A percentile compares a stretch with the other conserved stretches of the same genome.
phyloP scores from a whole-genome alignment of 2,888 invertebrate species.

The Polietes domitor region DNA sequence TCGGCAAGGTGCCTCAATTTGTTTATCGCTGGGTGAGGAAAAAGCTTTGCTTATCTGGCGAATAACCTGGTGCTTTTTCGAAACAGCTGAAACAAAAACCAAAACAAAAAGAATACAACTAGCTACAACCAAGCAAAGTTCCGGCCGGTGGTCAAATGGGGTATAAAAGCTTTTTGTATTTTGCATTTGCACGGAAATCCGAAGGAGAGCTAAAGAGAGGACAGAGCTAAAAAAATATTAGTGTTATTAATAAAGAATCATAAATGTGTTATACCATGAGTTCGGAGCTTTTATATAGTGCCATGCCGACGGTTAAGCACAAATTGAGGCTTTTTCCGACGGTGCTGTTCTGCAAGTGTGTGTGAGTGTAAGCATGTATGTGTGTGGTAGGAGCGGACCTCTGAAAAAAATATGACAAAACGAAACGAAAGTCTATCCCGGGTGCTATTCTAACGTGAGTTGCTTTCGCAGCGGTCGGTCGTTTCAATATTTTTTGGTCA shows the following conservation, averaged over 20 bases:
- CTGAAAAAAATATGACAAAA: constrained; percentile 45
- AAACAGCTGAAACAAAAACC: constrained; percentile 52
- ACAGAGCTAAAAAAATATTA: not conserved
- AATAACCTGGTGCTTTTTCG: not conserved
- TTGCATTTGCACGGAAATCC: not conserved
- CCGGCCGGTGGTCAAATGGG: constrained; percentile 60
- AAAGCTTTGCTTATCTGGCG: constrained; percentile 12
- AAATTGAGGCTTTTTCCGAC: constrained; percentile 35
- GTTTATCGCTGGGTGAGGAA: not conserved
- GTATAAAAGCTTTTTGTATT: constrained; percentile 33
- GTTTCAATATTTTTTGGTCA: constrained; percentile 37
- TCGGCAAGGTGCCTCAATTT: not conserved
- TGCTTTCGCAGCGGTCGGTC: constrained; percentile 68
- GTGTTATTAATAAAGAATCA: not conserved
- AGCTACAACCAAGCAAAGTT: constrained; percentile 45
- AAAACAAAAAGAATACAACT: constrained; percentile 35
- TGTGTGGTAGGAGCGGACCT: constrained; percentile 47
- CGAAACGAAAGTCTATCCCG: constrained; percentile 64
- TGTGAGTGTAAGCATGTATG: constrained; percentile 11
- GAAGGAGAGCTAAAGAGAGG: not conserved
- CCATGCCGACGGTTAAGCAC: constrained; percentile 30
- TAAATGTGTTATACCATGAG: constrained; percentile 55
- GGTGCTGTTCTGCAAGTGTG: not conserved
- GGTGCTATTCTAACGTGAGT: constrained; percentile 69
- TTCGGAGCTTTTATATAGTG: constrained; percentile 44